Evolutionary conservation across 2,113 vertebrate species (phyloP).

Genomic region (Periophthalmodon schlosseri): DNA sequence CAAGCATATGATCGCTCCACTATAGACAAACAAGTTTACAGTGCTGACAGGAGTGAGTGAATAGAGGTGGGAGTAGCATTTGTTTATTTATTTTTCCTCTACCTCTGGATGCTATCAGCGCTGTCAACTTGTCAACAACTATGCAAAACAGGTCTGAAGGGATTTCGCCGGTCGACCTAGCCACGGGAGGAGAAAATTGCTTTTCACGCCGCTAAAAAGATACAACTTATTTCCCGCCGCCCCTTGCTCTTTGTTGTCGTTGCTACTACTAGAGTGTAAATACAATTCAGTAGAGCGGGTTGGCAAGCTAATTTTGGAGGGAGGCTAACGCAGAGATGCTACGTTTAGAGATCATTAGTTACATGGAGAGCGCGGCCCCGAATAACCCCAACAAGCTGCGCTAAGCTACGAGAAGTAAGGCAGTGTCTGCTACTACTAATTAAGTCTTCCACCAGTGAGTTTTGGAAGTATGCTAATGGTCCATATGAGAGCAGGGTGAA

Average conservation of each 20-base stretch:
- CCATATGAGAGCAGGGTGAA: constrained; percentile 6
- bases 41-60: constrained; percentile 25
- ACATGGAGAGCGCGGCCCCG: constrained; percentile 28
- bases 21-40: constrained; percentile 38
- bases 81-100: background rate
- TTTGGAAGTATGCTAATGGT: constrained; percentile 7
- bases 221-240: background rate
- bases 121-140: constrained; percentile 31
- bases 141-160: constrained; percentile 25
- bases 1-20: constrained; percentile 27
- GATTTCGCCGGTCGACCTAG: constrained; percentile 37
- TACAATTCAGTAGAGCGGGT: constrained; percentile 5
- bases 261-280: constrained; percentile 26
- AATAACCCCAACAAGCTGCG: constrained; percentile 51
- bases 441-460: constrained; percentile 39
- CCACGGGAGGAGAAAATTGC: constrained; percentile 40
- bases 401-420: too few relatives aligned
- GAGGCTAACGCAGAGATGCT: constrained; percentile 53
- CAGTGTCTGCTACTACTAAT: constrained; percentile 45
- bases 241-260: constrained; percentile 25
- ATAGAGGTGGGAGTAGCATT: constrained; percentile 5
- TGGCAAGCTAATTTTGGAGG: constrained; percentile 44
- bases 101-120: constrained; percentile 9
- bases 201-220: constrained; percentile 41
- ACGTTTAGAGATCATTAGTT: constrained; percentile 66